Percentiles rank a stretch among this genome's conserved stretches.
phyloP scores from a whole-genome alignment of 2,113 vertebrate species.

The Vulpes vulpes region DNA sequence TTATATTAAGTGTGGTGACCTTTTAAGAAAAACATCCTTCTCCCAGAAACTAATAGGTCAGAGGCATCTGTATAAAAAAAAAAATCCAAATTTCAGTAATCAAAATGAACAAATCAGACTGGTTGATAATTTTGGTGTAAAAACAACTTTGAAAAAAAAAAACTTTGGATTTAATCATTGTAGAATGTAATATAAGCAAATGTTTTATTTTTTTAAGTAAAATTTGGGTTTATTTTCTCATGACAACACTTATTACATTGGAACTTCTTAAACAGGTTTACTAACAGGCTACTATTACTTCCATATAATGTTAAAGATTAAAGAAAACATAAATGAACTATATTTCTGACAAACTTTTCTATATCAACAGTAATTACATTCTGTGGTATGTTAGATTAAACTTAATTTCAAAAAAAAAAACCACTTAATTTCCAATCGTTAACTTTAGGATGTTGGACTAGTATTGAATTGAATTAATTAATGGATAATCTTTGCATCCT shows the following conservation, averaged over 20 bases:
- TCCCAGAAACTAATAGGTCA: neutral
- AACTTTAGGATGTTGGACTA: neutral
- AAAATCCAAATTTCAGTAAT: slow-evolving; percentile 5
- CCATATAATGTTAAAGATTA: neutral
- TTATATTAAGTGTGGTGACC: neutral
- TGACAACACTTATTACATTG: neutral
- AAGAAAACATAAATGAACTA: neutral
- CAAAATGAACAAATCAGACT: slow-evolving; percentile 40
- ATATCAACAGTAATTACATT: neutral
- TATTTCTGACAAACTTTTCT: neutral
- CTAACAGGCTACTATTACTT: neutral
- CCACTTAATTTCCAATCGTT: neutral
- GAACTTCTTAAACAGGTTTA: neutral
- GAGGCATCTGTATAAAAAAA: neutral
- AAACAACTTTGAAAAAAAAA: neutral
- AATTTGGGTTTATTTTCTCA: slow-evolving; percentile 3
- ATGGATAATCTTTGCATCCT: neutral
- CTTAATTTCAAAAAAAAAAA: neutral
- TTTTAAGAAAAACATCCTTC: neutral
- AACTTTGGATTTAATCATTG: neutral
- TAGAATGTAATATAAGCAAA: neutral
- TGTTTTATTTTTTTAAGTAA: slow-evolving; percentile 47
- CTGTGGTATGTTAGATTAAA: neutral
- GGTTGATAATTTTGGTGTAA: neutral
- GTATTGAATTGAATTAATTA: neutral